A percentile compares a stretch with the other conserved stretches of the same genome.
Conservation (phyloP, 2,113 vertebrate genomes). For the Rhombomys opimus region DNA sequence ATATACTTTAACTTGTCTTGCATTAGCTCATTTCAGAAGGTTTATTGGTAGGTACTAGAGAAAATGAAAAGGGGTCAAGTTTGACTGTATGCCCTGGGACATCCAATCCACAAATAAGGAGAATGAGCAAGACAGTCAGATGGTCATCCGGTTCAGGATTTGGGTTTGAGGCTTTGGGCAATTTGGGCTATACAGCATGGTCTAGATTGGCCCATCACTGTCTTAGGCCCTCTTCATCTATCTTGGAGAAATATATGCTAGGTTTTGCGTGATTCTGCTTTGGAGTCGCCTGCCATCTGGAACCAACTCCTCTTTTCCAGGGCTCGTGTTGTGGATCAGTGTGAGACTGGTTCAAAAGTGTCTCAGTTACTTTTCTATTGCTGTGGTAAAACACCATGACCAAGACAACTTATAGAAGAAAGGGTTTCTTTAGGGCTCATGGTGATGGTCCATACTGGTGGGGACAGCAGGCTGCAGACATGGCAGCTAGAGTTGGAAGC, state of each 20-base stretch:
- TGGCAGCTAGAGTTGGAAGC: neutral
- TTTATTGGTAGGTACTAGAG: neutral
- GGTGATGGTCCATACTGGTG: neutral
- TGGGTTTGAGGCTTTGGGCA: neutral
- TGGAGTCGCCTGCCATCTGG: neutral
- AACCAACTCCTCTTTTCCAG: neutral
- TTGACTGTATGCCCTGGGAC: neutral
- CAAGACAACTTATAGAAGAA: neutral
- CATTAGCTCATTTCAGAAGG: too few species aligned
- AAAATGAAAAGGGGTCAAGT: neutral
- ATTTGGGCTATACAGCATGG: neutral
- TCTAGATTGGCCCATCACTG: neutral
- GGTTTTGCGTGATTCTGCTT: neutral
- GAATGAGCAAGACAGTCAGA: neutral
- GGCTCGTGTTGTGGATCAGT: neutral
- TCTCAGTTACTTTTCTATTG: neutral
- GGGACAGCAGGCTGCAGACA: neutral
- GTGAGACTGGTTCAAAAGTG: neutral
- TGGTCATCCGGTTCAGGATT: neutral
- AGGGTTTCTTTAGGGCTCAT: neutral
- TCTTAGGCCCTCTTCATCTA: neutral
- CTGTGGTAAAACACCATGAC: neutral
- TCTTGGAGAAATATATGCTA: neutral
- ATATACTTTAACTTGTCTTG: too few species aligned
- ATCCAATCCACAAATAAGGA: neutral